These are phyloP conservation scores for Ephestia elutella DNA, from an alignment of 1,140 invertebrate genomes.

Conservation along the genomic window DNA sequence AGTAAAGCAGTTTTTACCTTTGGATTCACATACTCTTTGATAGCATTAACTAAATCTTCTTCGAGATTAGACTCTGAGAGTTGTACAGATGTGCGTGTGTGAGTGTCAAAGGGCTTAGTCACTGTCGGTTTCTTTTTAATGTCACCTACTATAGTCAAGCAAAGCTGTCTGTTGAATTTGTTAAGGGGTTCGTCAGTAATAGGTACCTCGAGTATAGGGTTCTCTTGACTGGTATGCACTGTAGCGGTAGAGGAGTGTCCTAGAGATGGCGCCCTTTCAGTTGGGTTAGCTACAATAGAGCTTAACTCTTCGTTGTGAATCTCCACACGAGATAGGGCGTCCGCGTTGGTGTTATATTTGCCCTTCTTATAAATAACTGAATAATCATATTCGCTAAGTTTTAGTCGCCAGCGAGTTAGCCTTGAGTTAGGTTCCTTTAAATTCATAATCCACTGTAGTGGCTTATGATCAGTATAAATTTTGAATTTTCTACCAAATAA, in stretches of 20 bases:
- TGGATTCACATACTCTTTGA: constrained; percentile 18
- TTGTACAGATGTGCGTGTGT: too few relatives aligned
- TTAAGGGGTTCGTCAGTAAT: constrained; percentile 19
- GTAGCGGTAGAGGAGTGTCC: constrained; percentile 9
- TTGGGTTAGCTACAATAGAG: constrained; percentile 9
- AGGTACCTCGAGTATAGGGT: constrained; percentile 21
- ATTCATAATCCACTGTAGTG: too few relatives aligned
- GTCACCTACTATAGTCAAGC: constrained; percentile 15
- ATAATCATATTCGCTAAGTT: constrained; percentile 17
- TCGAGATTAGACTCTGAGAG: too few relatives aligned
- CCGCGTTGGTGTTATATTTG: too few relatives aligned
- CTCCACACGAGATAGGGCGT: too few relatives aligned
- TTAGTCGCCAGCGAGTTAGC: constrained; percentile 16
- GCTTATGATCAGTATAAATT: too few relatives aligned
- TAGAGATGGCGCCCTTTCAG: neutral
- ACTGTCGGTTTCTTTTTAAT: constrained; percentile 12
- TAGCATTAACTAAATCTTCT: constrained; percentile 12
- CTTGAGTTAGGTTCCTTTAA: constrained; percentile 10
- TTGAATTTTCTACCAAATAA: too few relatives aligned
- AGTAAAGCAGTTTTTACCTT: constrained; percentile 18
- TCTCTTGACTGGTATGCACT: constrained; percentile 16
- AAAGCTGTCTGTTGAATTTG: constrained; percentile 18
- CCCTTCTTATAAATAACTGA: constrained; percentile 16
- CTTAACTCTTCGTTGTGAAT: neutral
- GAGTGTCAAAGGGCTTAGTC: constrained; percentile 19